Evolutionary conservation across 2,888 invertebrate species (phyloP).

Genomic region (Clitarchus hookeri): DNA sequence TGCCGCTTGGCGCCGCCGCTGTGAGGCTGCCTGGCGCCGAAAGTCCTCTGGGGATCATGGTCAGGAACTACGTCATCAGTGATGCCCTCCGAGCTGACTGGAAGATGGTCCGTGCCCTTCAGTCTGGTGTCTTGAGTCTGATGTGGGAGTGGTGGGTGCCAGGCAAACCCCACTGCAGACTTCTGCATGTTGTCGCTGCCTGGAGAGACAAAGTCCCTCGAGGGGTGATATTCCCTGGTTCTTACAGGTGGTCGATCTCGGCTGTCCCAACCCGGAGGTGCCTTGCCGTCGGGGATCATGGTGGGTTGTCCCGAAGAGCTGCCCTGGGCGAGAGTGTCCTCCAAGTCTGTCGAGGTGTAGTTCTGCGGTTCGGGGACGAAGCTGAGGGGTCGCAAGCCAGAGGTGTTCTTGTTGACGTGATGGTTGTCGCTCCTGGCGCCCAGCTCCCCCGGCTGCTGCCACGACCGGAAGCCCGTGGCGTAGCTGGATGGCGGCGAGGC

Average conservation of each 20-base stretch:
- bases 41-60: background rate
- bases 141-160: background rate
- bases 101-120: no score
- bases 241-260: background rate
- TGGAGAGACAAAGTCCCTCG: background rate
- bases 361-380: background rate
- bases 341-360: background rate
- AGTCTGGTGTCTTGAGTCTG: no score
- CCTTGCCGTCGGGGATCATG: no score
- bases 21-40: background rate
- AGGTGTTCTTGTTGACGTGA: constrained; percentile 23
- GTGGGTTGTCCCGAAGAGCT: no score
- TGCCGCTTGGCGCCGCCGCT: background rate
- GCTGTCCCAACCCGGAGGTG: background rate
- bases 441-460: constrained; percentile 22
- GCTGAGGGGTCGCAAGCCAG: constrained; percentile 19
- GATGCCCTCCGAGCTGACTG: background rate
- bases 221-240: background rate
- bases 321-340: no score
- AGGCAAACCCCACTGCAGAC: background rate
- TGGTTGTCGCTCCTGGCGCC: background rate
- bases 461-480: constrained; percentile 33
- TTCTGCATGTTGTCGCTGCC: background rate
- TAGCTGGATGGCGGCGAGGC: background rate
- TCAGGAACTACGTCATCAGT: background rate